Conservation (phyloP, 1,140 invertebrate species). For the Eubasilissa regina region DNA sequence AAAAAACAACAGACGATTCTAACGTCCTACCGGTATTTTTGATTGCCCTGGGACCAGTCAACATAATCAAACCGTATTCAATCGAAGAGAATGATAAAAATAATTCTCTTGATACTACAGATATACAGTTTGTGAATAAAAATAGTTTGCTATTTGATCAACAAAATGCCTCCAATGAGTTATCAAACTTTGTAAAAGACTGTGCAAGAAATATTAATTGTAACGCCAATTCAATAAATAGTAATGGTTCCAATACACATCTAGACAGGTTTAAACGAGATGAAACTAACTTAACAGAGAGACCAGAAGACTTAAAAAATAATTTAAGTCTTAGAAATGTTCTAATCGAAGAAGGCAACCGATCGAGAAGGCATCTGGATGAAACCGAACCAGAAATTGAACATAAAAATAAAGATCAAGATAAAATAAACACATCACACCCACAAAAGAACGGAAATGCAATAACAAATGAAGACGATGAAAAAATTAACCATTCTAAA, state of each 20-base stretch:
- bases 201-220: not conserved
- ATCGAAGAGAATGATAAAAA: not conserved
- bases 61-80: constrained; percentile 50
- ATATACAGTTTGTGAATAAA: not conserved
- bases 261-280: not conserved
- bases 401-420: not conserved
- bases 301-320: not conserved
- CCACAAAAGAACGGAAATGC: not conserved
- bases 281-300: not conserved
- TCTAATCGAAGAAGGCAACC: not conserved
- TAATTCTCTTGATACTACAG: not conserved
- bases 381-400: constrained; percentile 5
- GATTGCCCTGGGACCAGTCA: constrained; percentile 52
- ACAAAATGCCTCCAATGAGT: not conserved
- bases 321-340: not conserved
- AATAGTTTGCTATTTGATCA: constrained; percentile 3
- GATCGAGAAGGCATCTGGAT: not conserved
- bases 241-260: not conserved
- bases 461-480: constrained; percentile 7
- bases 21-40: constrained; percentile 45
- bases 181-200: not conserved
- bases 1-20: not conserved
- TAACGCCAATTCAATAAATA: not conserved
- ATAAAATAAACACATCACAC: constrained; percentile 3
- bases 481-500: constrained; percentile 15